A percentile compares a stretch with the other conserved stretches of the same genome.
These are phyloP conservation scores for Siphamia tubifer DNA, from an alignment of 2,113 vertebrate species.

Conservation along the genomic window DNA sequence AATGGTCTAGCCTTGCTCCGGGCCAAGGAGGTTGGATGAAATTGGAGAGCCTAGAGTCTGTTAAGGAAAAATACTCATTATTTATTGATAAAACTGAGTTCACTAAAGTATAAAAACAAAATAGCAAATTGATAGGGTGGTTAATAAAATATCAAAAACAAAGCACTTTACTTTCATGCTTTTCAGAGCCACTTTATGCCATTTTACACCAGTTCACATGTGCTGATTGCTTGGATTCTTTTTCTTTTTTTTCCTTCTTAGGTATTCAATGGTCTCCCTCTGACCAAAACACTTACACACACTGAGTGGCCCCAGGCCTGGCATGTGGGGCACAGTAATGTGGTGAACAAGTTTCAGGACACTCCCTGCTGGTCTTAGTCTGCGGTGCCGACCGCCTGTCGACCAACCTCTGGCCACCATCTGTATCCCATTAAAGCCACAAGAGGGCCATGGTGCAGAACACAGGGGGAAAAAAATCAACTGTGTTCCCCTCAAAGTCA, in stretches of 20 bases:
- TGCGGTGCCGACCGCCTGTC: conserved; percentile 55
- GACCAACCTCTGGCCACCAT: conserved; percentile 66
- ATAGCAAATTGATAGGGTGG: not conserved
- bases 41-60: conserved; percentile 33
- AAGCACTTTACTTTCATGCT: not conserved
- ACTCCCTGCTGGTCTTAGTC: conserved; percentile 62
- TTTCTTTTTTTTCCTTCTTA: not conserved
- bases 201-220: not conserved
- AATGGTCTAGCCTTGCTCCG: conserved; percentile 52
- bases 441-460: conserved; percentile 45
- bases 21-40: conserved; percentile 41
- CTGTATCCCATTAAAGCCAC: conserved; percentile 72
- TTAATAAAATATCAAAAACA: not conserved
- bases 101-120: not conserved
- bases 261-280: conserved; percentile 15
- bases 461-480: conserved; percentile 15
- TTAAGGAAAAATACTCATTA: conserved; percentile 1
- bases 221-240: not conserved
- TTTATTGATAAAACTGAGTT: not conserved
- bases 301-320: conserved; percentile 36
- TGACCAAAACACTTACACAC: conserved; percentile 19
- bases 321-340: conserved; percentile 54
- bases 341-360: conserved; percentile 58
- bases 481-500: conserved; percentile 57
- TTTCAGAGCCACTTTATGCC: not conserved